Base-by-base conservation (phyloP, 2,888 invertebrate genomes). In the Eledona agricola region DNA sequence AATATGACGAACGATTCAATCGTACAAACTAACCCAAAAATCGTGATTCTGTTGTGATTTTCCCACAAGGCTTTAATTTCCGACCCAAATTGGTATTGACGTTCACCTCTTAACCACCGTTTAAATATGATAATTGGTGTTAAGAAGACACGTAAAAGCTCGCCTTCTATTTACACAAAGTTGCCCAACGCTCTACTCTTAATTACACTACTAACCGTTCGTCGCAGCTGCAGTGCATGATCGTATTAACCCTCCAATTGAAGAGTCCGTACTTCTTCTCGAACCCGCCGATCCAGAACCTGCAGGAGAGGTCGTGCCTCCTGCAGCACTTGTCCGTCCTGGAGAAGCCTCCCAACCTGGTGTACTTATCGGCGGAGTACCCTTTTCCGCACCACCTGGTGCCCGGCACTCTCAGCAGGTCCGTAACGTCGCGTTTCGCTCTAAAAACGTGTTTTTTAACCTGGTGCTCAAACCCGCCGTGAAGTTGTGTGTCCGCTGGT, bases 331-430 rank as follows among this genome's bases (percentile, higher is more conserved):
- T 87, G 57, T 96, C 96, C 9, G 93, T 91, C 54, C 83, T 81
- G 19, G 88, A 85, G 72, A 93, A 89, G 25, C 89, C 89, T 4
- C 94, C 95, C 28, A 95, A 82, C 64, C 92, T 87, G 43, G 88
- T 88, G 74, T 90, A 91, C 59, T 87, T 85, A 25, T 85, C 82
- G 2, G 94, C 93, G 0, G 86, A 84, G 70, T 87, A 88, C 1
- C 95, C 95, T 64, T 89, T 88, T 12, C 96, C 96, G 76, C 96
- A 96, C 95, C 95, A 96, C 72, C 91, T 89, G 0, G 95, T 95
- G 32, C 94, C 94, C 0, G 94, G 94, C 31, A 92, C 86, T 57
- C 91, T 85, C 49, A 93, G 81, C 63, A 90, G 77, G 72, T 90
- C 89, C 72, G 79, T 74, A 58, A 82, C 70, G 55, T 78, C 79